Percentiles rank a stretch among this genome's conserved stretches.
Evolutionary conservation across 2,888 invertebrate genomes (phyloP).

Genomic region (Sarcophaga carnaria): DNA sequence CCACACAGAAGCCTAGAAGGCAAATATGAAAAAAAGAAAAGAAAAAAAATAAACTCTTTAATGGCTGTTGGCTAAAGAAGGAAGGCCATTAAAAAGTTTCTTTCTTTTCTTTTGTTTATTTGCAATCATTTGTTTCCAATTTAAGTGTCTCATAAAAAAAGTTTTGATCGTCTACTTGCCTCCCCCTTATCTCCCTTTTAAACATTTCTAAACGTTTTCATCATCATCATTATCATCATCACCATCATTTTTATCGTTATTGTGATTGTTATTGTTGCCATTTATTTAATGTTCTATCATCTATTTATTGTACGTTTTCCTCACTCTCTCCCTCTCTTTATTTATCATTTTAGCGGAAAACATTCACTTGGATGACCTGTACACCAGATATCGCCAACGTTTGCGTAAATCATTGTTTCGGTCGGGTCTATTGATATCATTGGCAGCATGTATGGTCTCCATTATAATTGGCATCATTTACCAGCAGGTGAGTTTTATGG

Average conservation of each 20-base stretch:
- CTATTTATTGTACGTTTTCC: no score
- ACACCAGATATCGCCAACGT: slow-evolving; percentile 81
- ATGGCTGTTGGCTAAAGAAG: no score
- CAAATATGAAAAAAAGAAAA: no score
- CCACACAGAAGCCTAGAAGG: no score
- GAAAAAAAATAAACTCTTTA: no score
- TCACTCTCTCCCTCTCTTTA: slow-evolving; percentile 4
- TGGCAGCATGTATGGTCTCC: slow-evolving; percentile 80
- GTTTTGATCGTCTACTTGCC: no score
- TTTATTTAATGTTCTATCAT: slow-evolving; percentile 14
- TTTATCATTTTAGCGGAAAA: slow-evolving; percentile 78
- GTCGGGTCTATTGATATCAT: slow-evolving; percentile 80
- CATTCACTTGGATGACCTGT: slow-evolving; percentile 81
- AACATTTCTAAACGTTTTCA: neutral
- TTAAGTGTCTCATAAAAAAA: no score
- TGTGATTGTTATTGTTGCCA: slow-evolving; percentile 13
- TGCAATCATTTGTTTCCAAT: no score
- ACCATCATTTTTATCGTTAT: no score
- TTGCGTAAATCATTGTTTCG: slow-evolving; percentile 81
- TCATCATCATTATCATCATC: neutral
- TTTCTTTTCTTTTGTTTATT: no score
- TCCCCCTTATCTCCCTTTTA: no score
- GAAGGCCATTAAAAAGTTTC: no score
- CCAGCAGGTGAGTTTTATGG: slow-evolving; percentile 75
- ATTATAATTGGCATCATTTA: slow-evolving; percentile 79